Conservation (phyloP, 1,140 invertebrate species). For the Drosophila novamexicana region DNA sequence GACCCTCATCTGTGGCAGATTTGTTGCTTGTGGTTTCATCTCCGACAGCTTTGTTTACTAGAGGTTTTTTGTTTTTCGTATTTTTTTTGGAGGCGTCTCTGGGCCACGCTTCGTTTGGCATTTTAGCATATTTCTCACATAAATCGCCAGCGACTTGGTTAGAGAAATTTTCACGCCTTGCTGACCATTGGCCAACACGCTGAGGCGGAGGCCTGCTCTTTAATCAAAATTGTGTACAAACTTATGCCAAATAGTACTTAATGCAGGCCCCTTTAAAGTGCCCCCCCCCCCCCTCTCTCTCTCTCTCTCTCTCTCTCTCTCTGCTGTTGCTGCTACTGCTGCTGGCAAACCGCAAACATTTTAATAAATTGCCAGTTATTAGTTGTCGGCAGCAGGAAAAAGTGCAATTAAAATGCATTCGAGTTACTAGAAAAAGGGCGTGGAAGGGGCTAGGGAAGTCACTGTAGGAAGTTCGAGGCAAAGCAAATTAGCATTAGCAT, state of each 20-base stretch:
- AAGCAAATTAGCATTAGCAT: constrained; percentile 77
- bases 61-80: constrained; percentile 21
- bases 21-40: constrained; percentile 28
- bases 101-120: constrained; percentile 65
- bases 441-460: neutral
- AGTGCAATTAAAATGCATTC: constrained; percentile 80
- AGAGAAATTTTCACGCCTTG: constrained; percentile 79
- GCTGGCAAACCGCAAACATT: constrained; percentile 71
- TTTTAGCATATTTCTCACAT: constrained; percentile 82
- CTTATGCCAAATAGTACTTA: constrained; percentile 55
- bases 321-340: constrained; percentile 3
- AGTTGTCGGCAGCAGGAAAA: constrained; percentile 72
- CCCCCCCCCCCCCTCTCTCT: neutral
- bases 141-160: constrained; percentile 72
- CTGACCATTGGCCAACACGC: constrained; percentile 53
- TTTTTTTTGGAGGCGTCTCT: constrained; percentile 8
- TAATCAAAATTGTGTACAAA: constrained; percentile 53
- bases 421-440: neutral
- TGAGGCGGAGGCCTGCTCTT: constrained; percentile 37
- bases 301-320: constrained; percentile 9
- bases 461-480: constrained; percentile 54
- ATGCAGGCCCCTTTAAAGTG: neutral
- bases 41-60: constrained; percentile 8
- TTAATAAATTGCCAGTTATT: constrained; percentile 81
- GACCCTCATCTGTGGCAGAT: constrained; percentile 42